Evolutionary conservation across 2,113 vertebrate genomes (phyloP).

Genomic region (Myotis lucifugus): DNA sequence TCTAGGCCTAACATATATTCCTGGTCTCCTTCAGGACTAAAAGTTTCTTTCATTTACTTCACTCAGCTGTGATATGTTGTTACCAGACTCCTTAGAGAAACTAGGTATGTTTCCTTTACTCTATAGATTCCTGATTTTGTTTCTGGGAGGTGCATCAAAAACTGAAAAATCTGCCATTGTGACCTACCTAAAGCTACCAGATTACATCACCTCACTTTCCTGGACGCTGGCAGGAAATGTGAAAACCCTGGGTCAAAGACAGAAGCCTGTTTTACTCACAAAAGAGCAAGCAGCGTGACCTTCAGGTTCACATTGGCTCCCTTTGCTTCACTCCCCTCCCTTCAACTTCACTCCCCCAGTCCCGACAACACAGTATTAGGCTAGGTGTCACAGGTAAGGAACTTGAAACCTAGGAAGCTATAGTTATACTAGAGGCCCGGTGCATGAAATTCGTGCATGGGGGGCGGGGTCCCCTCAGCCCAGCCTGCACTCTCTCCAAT

Average conservation of each 20-base stretch:
- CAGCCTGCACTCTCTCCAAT: too few relatives aligned
- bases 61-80: neutral
- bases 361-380: neutral
- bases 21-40: neutral
- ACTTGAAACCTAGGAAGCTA: neutral
- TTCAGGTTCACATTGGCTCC: neutral
- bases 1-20: neutral
- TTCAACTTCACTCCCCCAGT: too few relatives aligned
- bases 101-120: neutral
- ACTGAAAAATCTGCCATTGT: neutral
- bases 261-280: neutral
- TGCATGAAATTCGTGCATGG: too few relatives aligned
- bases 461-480: too few relatives aligned
- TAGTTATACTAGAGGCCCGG: neutral
- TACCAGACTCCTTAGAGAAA: neutral
- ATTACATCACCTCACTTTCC: neutral
- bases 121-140: neutral
- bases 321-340: neutral
- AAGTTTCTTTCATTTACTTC: neutral
- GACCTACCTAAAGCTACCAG: neutral
- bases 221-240: neutral
- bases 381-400: neutral
- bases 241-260: neutral
- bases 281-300: neutral
- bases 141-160: neutral